Evolutionary conservation across 2,888 invertebrate genomes (phyloP).

Genomic region (Plagodis pulveraria): DNA sequence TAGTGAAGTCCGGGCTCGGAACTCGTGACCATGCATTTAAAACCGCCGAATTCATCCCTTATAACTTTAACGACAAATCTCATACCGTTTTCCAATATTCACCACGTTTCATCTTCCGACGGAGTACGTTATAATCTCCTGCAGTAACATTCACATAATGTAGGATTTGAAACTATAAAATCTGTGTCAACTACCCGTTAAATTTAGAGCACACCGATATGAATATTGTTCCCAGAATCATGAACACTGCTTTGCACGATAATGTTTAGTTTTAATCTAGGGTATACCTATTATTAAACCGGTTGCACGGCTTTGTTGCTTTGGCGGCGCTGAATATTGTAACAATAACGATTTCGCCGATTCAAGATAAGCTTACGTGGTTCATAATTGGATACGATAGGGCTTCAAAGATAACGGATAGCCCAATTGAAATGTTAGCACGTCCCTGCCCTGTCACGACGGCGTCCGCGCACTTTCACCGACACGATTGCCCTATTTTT

Average conservation of each 20-base stretch:
- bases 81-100: slow-evolving; percentile 9
- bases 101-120: slow-evolving; percentile 11
- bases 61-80: slow-evolving; percentile 28
- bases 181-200: not conserved
- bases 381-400: slow-evolving; percentile 23
- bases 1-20: slow-evolving; percentile 40
- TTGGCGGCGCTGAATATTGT: slow-evolving; percentile 6
- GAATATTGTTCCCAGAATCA: not conserved
- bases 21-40: slow-evolving; percentile 63
- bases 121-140: not conserved
- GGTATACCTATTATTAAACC: not conserved
- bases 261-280: not conserved
- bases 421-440: slow-evolving; percentile 48
- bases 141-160: too few species aligned
- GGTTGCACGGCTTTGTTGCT: not conserved
- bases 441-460: slow-evolving; percentile 69
- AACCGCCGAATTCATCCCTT: slow-evolving; percentile 26
- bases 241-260: not conserved
- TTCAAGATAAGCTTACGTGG: slow-evolving; percentile 17
- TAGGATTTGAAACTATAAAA: not conserved
- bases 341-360: slow-evolving; percentile 16
- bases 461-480: slow-evolving; percentile 68
- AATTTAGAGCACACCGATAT: not conserved
- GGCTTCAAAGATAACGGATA: slow-evolving; percentile 43
- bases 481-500: slow-evolving; percentile 71